Evolutionary conservation across 2,113 vertebrate species (phyloP).

Genomic region (Urocolius indicus): DNA sequence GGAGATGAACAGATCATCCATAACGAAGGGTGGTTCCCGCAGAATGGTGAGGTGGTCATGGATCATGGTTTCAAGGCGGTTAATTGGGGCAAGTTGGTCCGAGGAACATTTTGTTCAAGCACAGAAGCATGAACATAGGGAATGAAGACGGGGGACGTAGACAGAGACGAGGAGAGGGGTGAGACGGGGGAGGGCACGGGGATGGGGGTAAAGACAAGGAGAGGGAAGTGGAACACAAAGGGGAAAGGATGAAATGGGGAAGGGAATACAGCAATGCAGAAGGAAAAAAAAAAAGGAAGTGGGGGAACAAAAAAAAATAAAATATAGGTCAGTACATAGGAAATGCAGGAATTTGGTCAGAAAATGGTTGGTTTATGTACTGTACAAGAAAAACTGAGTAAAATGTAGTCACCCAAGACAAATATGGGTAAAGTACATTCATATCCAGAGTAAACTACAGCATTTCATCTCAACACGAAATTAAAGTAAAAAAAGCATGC

Average conservation of each 20-base stretch:
- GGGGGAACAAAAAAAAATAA: slow-evolving; percentile 99
- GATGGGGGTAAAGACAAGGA: slow-evolving; percentile 81
- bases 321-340: slow-evolving; percentile 99
- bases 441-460: slow-evolving; percentile 87
- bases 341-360: slow-evolving; percentile 99
- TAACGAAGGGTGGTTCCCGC: slow-evolving; percentile 99
- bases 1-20: slow-evolving; percentile 99
- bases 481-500: slow-evolving; percentile 81
- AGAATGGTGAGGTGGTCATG: slow-evolving; percentile 99
- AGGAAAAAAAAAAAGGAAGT: slow-evolving; percentile 90
- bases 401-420: slow-evolving; percentile 95
- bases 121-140: slow-evolving; percentile 89
- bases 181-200: slow-evolving; percentile 76
- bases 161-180: slow-evolving; percentile 79
- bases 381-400: slow-evolving; percentile 93
- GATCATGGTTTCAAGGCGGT: slow-evolving; percentile 96
- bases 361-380: slow-evolving; percentile 98
- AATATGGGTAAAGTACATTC: slow-evolving; percentile 92
- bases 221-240: slow-evolving; percentile 78
- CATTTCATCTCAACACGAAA: slow-evolving; percentile 81
- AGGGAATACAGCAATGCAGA: slow-evolving; percentile 89
- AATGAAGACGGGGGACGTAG: slow-evolving; percentile 76
- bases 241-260: slow-evolving; percentile 84
- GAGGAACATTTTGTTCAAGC: slow-evolving; percentile 94
- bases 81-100: slow-evolving; percentile 98